Evolutionary conservation across 1,140 invertebrate genomes (phyloP), one percentile per base, ranked within the genome.

Genomic region (Chlorops oryzae): DNA sequence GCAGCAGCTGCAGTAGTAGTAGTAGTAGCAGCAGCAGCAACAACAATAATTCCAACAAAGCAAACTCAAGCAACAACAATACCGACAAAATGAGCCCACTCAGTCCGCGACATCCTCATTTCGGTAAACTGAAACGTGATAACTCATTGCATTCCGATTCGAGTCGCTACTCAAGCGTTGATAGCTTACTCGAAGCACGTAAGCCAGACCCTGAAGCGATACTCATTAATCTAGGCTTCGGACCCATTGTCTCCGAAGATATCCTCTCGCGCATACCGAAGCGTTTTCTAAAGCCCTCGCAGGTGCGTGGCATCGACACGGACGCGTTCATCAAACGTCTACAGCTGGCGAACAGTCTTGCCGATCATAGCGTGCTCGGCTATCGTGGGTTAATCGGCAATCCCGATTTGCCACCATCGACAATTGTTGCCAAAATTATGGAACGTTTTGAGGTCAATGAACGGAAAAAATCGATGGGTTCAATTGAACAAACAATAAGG

Each of bases 191-290:
- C 52, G 84, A 86, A 56, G 65, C 80, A 1, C 71, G 85, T 39
- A 79, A 77, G 50, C 79, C 82, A 0, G 84, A 87, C 71, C 84
- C 85, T 2, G 83, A 86, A 67, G 81, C 83, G 24, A 78, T 86
- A 49, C 65, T 87, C 13, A 62, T 86, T 5, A 79, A 78, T 50
- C 73, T 84, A 47, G 85, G 80, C 28, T 83, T 85, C 62, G 81
- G 80, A 2, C 75, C 79, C 5, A 63, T 67, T 2, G 63, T 65
- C 47, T 65, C 64, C n/a, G 68, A 72, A 34, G 72, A 72, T 51
- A 62, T 68, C 54, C 57, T 81, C 1, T 75, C 77, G 5, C 71
- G 80, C 23, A 85, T 87, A 61, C 85, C 85, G 0, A 75, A 77
- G 47, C 58, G 76, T 4, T 83, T 84, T 57, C 69, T 84, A 0